Conservation (phyloP, 2,113 vertebrate genomes). For the Callithrix jacchus region DNA sequence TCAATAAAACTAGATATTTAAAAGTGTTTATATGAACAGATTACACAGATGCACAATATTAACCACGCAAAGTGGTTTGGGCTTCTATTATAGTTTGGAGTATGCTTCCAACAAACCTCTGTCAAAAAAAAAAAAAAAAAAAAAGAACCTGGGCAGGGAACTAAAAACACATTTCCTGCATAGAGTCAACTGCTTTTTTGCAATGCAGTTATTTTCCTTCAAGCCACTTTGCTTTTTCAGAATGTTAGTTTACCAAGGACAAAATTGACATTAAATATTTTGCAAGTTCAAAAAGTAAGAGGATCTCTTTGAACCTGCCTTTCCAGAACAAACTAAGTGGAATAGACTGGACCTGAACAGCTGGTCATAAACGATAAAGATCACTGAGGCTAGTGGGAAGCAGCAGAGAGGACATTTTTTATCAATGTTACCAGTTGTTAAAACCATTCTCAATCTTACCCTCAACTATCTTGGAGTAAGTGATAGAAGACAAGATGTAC, state of each 20-base stretch:
- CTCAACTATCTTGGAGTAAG: not conserved
- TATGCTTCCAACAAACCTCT: constrained; percentile 1
- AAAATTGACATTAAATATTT: constrained; percentile 7
- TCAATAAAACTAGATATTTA: not conserved
- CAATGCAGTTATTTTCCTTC: not conserved
- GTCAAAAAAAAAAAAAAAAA: not conserved
- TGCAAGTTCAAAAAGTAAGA: not conserved
- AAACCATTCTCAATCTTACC: not conserved
- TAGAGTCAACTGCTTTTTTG: not conserved
- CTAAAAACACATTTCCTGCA: not conserved
- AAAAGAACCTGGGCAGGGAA: not conserved
- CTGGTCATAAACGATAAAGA: not conserved
- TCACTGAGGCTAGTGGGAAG: not conserved
- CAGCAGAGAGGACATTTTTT: not conserved
- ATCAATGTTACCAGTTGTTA: not conserved
- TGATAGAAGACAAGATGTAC: not conserved
- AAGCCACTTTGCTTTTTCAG: not conserved
- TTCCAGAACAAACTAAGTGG: not conserved
- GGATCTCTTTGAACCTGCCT: not conserved
- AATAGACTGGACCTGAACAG: constrained; percentile 3
- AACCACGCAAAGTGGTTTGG: not conserved
- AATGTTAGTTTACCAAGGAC: not conserved
- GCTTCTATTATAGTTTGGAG: not conserved
- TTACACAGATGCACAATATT: not conserved
- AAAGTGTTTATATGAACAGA: not conserved